phyloP scores from a whole-genome alignment of 1,140 invertebrate genomes.

The Phortica variegata region DNA sequence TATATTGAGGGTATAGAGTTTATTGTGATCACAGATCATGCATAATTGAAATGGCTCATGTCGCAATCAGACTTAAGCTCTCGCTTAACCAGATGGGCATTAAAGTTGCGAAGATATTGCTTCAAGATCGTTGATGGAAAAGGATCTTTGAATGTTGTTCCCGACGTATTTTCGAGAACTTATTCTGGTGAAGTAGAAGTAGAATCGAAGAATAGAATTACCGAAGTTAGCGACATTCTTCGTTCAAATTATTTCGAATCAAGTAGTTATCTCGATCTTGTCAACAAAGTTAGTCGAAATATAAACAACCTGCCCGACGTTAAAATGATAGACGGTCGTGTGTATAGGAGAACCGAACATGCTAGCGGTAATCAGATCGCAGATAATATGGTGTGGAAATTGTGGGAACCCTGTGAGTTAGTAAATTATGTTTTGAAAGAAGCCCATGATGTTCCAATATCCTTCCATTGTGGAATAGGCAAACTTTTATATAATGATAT shows the following conservation, averaged over 20 bases:
- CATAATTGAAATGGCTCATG: slow-evolving; percentile 6
- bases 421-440: neutral
- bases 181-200: neutral
- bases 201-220: too few species aligned
- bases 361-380: neutral
- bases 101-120: neutral
- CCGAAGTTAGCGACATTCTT: neutral
- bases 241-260: neutral
- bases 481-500: neutral
- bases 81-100: slow-evolving; percentile 3
- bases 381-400: neutral
- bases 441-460: slow-evolving; percentile 1
- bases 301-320: too few species aligned
- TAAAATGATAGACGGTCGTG: too few species aligned
- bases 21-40: slow-evolving; percentile 9
- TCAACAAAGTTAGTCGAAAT: too few species aligned
- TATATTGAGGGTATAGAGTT: neutral
- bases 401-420: neutral
- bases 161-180: slow-evolving; percentile 7
- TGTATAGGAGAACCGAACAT: neutral
- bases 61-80: neutral
- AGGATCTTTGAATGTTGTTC: slow-evolving; percentile 4
- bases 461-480: neutral
- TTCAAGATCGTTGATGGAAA: slow-evolving; percentile 1
- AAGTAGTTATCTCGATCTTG: too few species aligned